Conservation (phyloP, 2,113 vertebrate species). For the Ceyx melanurus region DNA sequence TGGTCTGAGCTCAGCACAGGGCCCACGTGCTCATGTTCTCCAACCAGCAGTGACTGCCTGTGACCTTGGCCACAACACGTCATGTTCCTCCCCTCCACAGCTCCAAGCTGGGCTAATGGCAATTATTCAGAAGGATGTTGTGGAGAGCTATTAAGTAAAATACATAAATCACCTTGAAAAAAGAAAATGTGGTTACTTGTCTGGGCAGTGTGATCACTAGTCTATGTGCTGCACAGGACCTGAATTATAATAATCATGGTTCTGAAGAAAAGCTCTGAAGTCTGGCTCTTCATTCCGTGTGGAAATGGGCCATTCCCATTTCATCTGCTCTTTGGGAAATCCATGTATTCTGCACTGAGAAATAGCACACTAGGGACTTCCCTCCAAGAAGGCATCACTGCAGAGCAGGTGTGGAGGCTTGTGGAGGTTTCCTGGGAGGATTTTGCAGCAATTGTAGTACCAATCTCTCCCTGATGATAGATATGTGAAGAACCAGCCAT, state of each 20-base stretch:
- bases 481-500: background rate
- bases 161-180: background rate
- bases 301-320: background rate
- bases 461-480: background rate
- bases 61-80: background rate
- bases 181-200: background rate
- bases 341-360: background rate
- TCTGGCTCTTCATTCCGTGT: background rate
- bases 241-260: background rate
- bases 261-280: background rate
- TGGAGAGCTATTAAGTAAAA: background rate
- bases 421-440: background rate
- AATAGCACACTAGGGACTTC: background rate
- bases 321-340: slow-evolving; percentile 4
- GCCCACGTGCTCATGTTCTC: background rate
- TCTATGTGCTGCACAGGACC: background rate
- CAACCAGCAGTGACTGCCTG: background rate
- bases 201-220: background rate
- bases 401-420: background rate
- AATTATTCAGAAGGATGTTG: background rate
- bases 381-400: background rate
- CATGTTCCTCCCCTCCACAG: background rate
- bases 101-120: background rate
- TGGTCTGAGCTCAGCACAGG: background rate
- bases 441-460: background rate